A percentile compares a stretch with the other conserved stretches of the same genome.
phyloP scores from a whole-genome alignment of 2,113 vertebrate species.

The Lathamus discolor region DNA sequence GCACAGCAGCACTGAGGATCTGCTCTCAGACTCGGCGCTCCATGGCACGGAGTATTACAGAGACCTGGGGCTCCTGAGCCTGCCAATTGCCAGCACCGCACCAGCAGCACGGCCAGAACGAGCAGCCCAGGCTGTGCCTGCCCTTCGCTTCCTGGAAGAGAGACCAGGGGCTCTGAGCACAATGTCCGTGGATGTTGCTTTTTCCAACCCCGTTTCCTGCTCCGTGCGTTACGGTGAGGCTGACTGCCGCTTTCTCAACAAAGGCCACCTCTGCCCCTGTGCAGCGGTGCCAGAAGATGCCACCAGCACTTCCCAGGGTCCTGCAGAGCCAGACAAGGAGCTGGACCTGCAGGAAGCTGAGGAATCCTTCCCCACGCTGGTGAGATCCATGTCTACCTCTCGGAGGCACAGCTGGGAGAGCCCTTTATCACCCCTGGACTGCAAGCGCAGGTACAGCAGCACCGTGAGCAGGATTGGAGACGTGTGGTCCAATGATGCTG shows the following conservation, averaged over 20 bases:
- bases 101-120: not conserved
- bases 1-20: constrained; percentile 80
- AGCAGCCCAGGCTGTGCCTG: not conserved
- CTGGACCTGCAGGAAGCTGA: constrained; percentile 8
- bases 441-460: constrained; percentile 77
- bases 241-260: not conserved
- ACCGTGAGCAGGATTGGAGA: fast-evolving
- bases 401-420: constrained; percentile 88
- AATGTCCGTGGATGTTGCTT: not conserved
- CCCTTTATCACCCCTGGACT: constrained; percentile 78
- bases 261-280: not conserved
- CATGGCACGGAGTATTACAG: constrained; percentile 82
- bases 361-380: constrained; percentile 76
- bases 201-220: not conserved
- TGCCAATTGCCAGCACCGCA: not conserved
- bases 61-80: constrained; percentile 75
- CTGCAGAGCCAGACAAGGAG: not conserved
- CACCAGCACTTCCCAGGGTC: not conserved
- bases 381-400: constrained; percentile 79
- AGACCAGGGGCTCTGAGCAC: not conserved
- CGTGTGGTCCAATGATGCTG: fast-evolving
- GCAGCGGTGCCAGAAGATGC: not conserved
- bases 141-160: not conserved
- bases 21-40: constrained; percentile 77
- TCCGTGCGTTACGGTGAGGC: not conserved